Conservation (phyloP, 2,797 vertebrate genomes). For the Sebastes flavidus region DNA sequence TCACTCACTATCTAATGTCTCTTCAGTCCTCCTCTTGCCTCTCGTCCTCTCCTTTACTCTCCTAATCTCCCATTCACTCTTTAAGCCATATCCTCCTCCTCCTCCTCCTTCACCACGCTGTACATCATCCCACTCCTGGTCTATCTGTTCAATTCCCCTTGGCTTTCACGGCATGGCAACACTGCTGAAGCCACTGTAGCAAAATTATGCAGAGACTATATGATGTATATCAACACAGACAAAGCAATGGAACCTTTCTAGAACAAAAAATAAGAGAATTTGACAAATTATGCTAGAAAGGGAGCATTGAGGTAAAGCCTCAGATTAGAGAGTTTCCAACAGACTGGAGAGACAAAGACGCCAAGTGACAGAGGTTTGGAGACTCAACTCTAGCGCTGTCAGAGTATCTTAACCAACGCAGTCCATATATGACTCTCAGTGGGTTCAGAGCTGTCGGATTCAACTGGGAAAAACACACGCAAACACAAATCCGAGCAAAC, state of each 20-base stretch:
- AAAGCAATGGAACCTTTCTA: constrained; percentile 19
- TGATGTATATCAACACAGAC: constrained; percentile 25
- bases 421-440: constrained; percentile 31
- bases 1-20: constrained; percentile 18
- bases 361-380: constrained; percentile 50
- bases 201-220: not conserved
- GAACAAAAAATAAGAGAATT: constrained; percentile 44
- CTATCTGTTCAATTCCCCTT: not conserved
- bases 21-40: constrained; percentile 8
- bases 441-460: constrained; percentile 32
- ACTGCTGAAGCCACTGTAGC: not conserved
- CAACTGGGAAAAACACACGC: constrained; percentile 19
- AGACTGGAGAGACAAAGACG: constrained; percentile 61
- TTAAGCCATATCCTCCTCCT: constrained; percentile 2
- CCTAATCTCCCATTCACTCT: constrained; percentile 35
- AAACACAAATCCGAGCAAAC: not conserved
- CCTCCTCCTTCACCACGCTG: not conserved
- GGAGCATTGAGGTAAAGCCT: constrained; percentile 29
- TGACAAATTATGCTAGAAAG: constrained; percentile 52
- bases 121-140: not conserved
- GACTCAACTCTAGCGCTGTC: constrained; percentile 36
- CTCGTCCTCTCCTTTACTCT: constrained; percentile 11
- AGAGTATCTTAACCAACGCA: constrained; percentile 20
- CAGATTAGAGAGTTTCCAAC: constrained; percentile 57
- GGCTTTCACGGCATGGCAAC: not conserved